A percentile compares a stretch with the other conserved stretches of the same genome.
These are phyloP conservation scores for Apis cerana DNA, from an alignment of 1,140 invertebrate species.

Conservation along the genomic window DNA sequence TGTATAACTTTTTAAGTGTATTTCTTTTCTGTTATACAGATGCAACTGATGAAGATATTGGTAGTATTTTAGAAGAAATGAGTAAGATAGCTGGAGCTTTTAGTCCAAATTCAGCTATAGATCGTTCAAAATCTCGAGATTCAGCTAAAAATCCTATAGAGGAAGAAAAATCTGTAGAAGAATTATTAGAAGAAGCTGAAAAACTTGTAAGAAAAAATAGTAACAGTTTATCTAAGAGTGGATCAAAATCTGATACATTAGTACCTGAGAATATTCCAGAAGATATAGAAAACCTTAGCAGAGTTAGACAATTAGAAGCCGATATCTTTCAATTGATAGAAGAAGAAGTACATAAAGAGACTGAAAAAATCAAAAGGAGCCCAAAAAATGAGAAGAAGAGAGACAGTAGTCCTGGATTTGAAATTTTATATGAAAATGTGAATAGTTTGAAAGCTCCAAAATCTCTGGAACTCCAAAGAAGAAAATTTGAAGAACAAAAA, in stretches of 20 bases:
- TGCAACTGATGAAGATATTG: slow-evolving; percentile 79
- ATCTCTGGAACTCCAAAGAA: slow-evolving; percentile 71
- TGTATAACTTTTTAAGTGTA: not conserved
- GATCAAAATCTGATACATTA: slow-evolving; percentile 68
- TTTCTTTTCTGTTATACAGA: slow-evolving; percentile 55
- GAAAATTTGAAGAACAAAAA: slow-evolving; percentile 75
- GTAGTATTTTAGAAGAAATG: slow-evolving; percentile 79
- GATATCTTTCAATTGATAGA: slow-evolving; percentile 78
- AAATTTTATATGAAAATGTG: slow-evolving; percentile 69
- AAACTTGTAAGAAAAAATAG: slow-evolving; percentile 76
- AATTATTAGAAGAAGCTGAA: slow-evolving; percentile 77
- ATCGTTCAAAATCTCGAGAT: slow-evolving; percentile 64
- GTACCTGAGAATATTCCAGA: slow-evolving; percentile 64
- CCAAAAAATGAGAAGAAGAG: slow-evolving; percentile 69
- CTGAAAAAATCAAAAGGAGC: slow-evolving; percentile 72
- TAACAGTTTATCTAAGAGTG: slow-evolving; percentile 71
- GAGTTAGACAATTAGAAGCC: slow-evolving; percentile 73
- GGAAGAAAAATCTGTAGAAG: slow-evolving; percentile 77
- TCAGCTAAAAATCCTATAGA: slow-evolving; percentile 69
- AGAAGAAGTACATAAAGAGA: slow-evolving; percentile 74
- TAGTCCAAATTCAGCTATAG: slow-evolving; percentile 72
- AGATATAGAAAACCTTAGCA: slow-evolving; percentile 46
- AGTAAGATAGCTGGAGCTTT: slow-evolving; percentile 76
- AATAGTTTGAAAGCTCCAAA: slow-evolving; percentile 59
- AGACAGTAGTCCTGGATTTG: slow-evolving; percentile 65